These are phyloP conservation scores for Apis mellifera DNA, from an alignment of 1,140 invertebrate genomes.

Conservation along the genomic window Amel_HAv3.1 CM009937.2:5513501-5514000, in stretches of 20 bases:
- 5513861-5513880: neutral
- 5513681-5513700: no score
- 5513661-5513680: no score
- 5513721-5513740: neutral
- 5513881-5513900: neutral
- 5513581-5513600: neutral
- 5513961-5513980: neutral
- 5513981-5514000: neutral
- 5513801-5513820: neutral
- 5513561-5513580: no score
- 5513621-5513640: neutral
- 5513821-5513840: no score
- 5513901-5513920: neutral
- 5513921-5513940: neutral
- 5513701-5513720: no score
- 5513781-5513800: neutral
- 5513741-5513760: neutral
- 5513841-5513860: neutral
- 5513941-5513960: no score
- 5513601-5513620: neutral
- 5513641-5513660: no score
- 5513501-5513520: no score
- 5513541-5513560: no score
- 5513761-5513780: neutral
- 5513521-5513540: no score